Base-by-base conservation (phyloP, 1,140 invertebrate genomes). In the Drosophila nebulosa region DNA sequence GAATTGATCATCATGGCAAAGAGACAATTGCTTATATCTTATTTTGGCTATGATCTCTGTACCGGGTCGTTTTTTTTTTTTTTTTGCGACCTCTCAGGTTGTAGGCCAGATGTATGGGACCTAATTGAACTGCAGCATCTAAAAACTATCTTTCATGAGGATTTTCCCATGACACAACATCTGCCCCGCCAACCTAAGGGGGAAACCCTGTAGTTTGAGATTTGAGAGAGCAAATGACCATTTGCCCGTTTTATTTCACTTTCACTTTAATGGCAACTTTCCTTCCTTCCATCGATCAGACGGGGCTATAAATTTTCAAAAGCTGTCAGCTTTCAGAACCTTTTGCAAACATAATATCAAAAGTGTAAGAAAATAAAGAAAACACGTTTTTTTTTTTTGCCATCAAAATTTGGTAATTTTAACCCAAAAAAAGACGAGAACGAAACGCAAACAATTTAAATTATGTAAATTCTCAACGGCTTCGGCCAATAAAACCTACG, bases 351-450 rank as follows among this genome's bases (percentile, higher is more conserved):
- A 58, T 4, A 36, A n/a, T 36, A 58, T 36, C 35, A 36, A 36
- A 36, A n/a, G 62, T 53, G 65, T 60, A 74, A 50, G 24, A 52
- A 3, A 30, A 10, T 9, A 30, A 22, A 12, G 35, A 1, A 53
- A 80, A 84, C 80, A 65, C 62, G 80, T 84, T 84, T 61, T 50
- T 10, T 10, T 32, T 12, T 32, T 32, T 32, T 12, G 30, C 57
- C 46, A 50, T 74, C 30, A 60, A 80, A 80, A 71, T 74, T 62
- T 62, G 72, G 63, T 76, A 86, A 70, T 83, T 86, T 79, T 86
- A 64, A 64, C 22, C 70, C 83, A 63, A 81, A 81, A 85, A 85
- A 62, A 55, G 52, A 36, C 24, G 14, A 30, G 5, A 52, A 35
- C 12, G 56, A 16, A 62, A 32, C 9, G 42, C 39, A 32, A 22